Evolutionary conservation across 2,113 vertebrate species (phyloP).

Genomic region (Grallaria varia): DNA sequence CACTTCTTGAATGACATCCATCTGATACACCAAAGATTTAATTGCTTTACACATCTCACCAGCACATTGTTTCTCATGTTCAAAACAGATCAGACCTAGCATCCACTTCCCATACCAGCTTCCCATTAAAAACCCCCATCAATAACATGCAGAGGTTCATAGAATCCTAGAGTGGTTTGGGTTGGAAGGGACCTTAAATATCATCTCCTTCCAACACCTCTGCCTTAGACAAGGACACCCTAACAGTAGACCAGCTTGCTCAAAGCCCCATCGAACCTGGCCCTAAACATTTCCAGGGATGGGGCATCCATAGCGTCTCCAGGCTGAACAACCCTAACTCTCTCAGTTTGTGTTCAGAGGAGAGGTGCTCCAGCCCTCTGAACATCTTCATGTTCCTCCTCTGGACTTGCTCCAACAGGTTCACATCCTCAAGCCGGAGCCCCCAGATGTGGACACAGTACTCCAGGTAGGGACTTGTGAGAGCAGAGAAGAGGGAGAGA

Average conservation of each 20-base stretch:
- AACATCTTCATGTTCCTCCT: neutral
- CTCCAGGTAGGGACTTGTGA: neutral
- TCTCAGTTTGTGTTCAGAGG: neutral
- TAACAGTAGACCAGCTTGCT: neutral
- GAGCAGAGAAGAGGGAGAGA: neutral
- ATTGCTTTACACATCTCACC: neutral
- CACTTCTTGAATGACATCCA: neutral
- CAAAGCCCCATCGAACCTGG: neutral
- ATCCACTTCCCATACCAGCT: neutral
- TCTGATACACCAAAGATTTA: neutral
- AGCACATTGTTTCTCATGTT: neutral
- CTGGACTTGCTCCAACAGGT: too few species aligned
- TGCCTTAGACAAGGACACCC: too few species aligned
- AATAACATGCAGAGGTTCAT: neutral
- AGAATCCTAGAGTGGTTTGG: neutral
- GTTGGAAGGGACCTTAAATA: neutral
- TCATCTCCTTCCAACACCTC: neutral
- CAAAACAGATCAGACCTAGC: neutral
- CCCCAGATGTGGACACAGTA: rapidly evolving
- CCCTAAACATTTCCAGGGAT: rapidly evolving
- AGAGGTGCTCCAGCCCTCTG: neutral
- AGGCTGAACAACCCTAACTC: neutral
- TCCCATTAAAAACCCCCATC: neutral
- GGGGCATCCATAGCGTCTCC: neutral
- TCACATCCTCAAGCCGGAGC: neutral